Evolutionary conservation across 2,113 vertebrate genomes (phyloP).

Genomic region (Zootoca vivipara): DNA sequence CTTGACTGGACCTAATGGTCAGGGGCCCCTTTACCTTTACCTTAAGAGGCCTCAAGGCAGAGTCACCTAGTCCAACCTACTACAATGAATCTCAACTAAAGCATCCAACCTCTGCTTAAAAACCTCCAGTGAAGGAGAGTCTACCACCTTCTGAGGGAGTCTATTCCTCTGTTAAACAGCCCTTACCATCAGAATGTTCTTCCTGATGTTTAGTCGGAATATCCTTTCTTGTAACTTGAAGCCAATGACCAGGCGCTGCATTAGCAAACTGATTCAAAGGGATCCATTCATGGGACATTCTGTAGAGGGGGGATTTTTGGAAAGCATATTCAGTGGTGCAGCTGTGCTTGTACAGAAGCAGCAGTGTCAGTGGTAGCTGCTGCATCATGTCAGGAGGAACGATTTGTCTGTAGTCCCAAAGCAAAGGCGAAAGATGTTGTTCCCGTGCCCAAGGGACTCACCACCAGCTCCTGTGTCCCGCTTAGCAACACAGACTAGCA

Average conservation of each 20-base stretch:
- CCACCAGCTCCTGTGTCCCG: not conserved
- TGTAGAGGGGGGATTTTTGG: not conserved
- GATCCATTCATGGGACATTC: not conserved
- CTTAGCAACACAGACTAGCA: not conserved
- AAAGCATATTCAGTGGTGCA: not conserved
- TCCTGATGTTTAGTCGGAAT: too few relatives aligned
- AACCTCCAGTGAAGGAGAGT: too few relatives aligned
- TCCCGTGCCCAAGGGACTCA: not conserved
- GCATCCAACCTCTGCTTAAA: too few relatives aligned
- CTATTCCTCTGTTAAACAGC: too few relatives aligned
- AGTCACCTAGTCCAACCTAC: too few relatives aligned
- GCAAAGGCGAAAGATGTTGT: not conserved
- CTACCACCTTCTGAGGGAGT: too few relatives aligned
- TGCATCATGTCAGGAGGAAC: too few relatives aligned
- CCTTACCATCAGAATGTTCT: too few relatives aligned
- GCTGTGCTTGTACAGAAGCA: not conserved
- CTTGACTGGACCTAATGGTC: too few relatives aligned
- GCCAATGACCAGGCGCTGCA: not conserved
- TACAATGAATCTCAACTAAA: too few relatives aligned
- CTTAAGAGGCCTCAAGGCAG: too few relatives aligned
- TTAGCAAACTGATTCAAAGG: not conserved
- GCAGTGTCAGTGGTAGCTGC: not conserved
- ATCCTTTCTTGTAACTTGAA: not conserved
- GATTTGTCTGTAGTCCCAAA: not conserved
- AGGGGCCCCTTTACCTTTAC: too few relatives aligned